Evolutionary conservation across 2,888 invertebrate genomes (phyloP).

Genomic region (Lutraria lutraria): DNA sequence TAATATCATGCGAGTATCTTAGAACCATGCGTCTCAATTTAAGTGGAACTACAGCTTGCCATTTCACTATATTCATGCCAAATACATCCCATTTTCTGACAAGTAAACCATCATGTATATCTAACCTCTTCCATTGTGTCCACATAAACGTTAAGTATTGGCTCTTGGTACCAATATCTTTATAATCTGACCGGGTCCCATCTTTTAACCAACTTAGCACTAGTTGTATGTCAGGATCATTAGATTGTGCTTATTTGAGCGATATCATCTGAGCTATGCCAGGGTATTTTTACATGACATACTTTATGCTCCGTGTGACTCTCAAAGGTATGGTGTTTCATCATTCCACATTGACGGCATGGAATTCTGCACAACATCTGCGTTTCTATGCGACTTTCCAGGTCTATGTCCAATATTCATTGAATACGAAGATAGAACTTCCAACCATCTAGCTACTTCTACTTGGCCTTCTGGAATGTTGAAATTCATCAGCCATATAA

Average conservation of each 20-base stretch:
- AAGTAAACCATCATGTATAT: not conserved
- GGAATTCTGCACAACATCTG: too few relatives aligned
- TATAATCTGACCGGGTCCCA: not conserved
- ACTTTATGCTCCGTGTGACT: too few relatives aligned
- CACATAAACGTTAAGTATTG: not conserved
- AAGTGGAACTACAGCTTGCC: not conserved
- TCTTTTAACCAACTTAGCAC: not conserved
- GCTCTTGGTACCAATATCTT: not conserved
- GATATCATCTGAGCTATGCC: not conserved
- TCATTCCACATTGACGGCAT: too few relatives aligned
- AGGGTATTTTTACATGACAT: too few relatives aligned
- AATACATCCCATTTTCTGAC: not conserved
- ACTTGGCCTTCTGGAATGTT: constrained; percentile 56
- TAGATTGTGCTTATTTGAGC: not conserved
- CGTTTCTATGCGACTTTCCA: constrained; percentile 33
- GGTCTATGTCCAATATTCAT: constrained; percentile 35
- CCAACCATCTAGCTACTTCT: constrained; percentile 41
- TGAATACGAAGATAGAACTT: constrained; percentile 26
- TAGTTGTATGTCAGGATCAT: not conserved
- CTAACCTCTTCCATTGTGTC: not conserved
- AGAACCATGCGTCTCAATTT: not conserved
- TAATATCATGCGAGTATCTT: constrained; percentile 47
- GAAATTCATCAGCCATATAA: constrained; percentile 40
- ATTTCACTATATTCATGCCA: not conserved
- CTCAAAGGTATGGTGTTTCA: too few relatives aligned